Base-by-base conservation (phyloP, 2,888 invertebrate species). In the Apamea anceps region DNA sequence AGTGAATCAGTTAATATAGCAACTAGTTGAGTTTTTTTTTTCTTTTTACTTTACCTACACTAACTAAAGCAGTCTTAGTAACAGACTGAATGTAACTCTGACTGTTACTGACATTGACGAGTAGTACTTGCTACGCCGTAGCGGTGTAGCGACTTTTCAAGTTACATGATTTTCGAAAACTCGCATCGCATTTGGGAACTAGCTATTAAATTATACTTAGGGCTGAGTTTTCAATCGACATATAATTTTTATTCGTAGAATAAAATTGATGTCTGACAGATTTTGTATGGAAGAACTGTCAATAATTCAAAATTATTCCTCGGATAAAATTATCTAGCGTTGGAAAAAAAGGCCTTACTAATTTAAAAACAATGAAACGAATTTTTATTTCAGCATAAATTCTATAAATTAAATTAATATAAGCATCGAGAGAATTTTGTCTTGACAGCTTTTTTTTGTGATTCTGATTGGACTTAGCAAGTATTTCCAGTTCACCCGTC, bases 1-100 rank as follows among this genome's bases (percentile, higher is more conserved):
- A 79, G 75, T 66, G 68, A 80, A 84, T 75, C 68, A 75, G 32
- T 82, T 79, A 74, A 72, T 75, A 63, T 32, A 62, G 21, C 65
- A 65, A 67, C 21, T 67, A n/a, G 63, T 78, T 42, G 5, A 15
- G 28, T 32, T 70, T 67, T 67, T 70, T 67, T 67, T 54, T 77
- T 21, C 0, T 45, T 73, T 72, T 60, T 37, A 37, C 25, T 71
- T 15, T 32, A 32, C 15, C 3, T 25, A 12, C 3, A n/a, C 18
- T 15, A 18, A 48, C 18, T 32, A n/a, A 77, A 25, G 18, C 28
- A 77, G 42, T 67, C 37, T 72, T 0, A 63, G 4, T 68, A n/a
- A 42, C 62, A 67, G 15, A 15, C 18, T 54, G 18, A 25, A 62
- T 25, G 67, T 78, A 54, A 37, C 15, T 67, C 0, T 54, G 67